phyloP scores from a whole-genome alignment of 2,888 invertebrate genomes.

The Cinara cedri region DNA sequence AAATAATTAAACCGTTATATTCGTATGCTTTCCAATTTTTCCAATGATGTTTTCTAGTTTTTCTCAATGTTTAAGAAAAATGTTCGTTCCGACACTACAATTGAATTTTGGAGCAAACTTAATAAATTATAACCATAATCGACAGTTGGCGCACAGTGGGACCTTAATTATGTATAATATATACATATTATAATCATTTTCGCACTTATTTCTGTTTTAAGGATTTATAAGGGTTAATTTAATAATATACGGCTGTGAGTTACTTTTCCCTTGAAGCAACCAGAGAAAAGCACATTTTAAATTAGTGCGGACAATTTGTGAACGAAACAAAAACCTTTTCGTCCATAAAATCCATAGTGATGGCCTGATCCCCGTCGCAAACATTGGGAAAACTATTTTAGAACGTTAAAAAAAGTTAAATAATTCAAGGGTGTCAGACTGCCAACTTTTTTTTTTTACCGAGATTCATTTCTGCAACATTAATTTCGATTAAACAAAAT shows the following conservation, averaged over 20 bases:
- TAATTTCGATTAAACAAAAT: constrained; percentile 29
- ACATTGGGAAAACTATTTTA: constrained; percentile 27
- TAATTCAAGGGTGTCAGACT: not conserved
- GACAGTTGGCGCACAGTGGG: not conserved
- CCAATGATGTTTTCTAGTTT: too few relatives aligned
- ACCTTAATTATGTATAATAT: not conserved
- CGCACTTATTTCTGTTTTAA: not conserved
- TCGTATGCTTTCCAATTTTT: too few relatives aligned
- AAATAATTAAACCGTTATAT: too few relatives aligned
- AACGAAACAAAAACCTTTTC: constrained; percentile 2
- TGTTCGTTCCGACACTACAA: too few relatives aligned
- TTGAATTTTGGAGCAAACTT: too few relatives aligned
- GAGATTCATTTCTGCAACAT: constrained; percentile 26
- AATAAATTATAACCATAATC: not conserved
- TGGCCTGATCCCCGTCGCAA: not conserved
- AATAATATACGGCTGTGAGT: not conserved
- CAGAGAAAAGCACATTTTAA: constrained; percentile 3
- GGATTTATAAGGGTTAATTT: not conserved
- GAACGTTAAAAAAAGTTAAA: constrained; percentile 26
- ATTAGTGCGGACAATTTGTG: constrained; percentile 29
- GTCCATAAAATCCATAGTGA: not conserved
- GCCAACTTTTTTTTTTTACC: constrained; percentile 24
- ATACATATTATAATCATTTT: not conserved
- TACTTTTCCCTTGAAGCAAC: not conserved
- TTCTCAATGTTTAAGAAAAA: too few relatives aligned